A percentile compares a stretch with the other conserved stretches of the same genome.
These are phyloP conservation scores for Odontocolon sp. DNA, from an alignment of 2,888 invertebrate species.

Conservation along the genomic window DNA sequence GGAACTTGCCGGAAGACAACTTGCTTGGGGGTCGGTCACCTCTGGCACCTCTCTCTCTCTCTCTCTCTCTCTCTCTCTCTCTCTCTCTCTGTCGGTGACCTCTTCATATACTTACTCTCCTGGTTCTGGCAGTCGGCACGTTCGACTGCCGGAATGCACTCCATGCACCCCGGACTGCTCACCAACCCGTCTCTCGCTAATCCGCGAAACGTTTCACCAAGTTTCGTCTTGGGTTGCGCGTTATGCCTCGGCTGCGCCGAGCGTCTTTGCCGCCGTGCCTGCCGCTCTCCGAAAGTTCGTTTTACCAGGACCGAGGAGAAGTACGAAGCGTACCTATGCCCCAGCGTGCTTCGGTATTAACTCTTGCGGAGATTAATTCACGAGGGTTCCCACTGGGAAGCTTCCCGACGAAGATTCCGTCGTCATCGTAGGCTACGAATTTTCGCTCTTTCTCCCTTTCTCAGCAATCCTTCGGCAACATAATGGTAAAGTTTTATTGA, in stretches of 20 bases:
- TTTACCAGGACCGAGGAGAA: constrained; percentile 52
- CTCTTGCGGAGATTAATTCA: constrained; percentile 64
- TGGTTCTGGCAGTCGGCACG: too few relatives aligned
- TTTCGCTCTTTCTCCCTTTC: not conserved
- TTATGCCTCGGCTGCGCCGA: constrained; percentile 29
- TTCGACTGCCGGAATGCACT: too few relatives aligned
- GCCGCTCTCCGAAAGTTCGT: constrained; percentile 59
- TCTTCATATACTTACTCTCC: constrained; percentile 35
- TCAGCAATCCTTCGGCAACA: not conserved
- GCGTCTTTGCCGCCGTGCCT: constrained; percentile 13
- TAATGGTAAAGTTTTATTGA: too few relatives aligned
- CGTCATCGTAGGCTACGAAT: not conserved
- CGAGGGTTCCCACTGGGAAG: constrained; percentile 36
- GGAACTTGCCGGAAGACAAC: constrained; percentile 19
- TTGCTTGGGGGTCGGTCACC: constrained; percentile 48
- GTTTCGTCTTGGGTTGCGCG: constrained; percentile 48
- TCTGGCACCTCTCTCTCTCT: too few relatives aligned
- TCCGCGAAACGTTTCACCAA: constrained; percentile 65
- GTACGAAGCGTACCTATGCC: constrained; percentile 61
- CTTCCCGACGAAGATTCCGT: not conserved
- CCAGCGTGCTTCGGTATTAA: constrained; percentile 55
- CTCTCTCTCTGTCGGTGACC: too few relatives aligned
- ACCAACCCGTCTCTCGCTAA: constrained; percentile 58
- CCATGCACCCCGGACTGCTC: constrained; percentile 38
- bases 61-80: too few relatives aligned